Evolutionary conservation across 2,888 invertebrate genomes (phyloP), one percentile per base, ranked within the genome.

Genomic region (Arge pagana): DNA sequence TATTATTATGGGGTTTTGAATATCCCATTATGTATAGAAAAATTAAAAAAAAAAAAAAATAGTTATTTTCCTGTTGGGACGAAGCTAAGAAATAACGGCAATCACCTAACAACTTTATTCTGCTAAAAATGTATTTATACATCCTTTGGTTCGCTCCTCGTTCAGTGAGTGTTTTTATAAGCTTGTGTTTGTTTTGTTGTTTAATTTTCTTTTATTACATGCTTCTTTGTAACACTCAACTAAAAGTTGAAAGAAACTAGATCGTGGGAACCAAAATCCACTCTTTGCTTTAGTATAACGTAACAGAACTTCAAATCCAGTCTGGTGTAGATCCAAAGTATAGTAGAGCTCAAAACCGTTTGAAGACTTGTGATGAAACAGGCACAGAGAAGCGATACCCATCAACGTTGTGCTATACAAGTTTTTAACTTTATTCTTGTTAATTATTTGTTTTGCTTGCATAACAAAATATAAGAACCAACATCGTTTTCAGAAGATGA

Each of bases 21-120:
- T 23, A 51, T 16, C 43, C 42, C 35, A 52, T 50, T 35, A 37
- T 42, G 10, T 18, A 28, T 50, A 26, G 43, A 57, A 60, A 60
- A 55, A 61, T 40, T 10, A 35, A 7, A 7, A 15, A 35, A 63
- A 68, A 72, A 71, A 70, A 74, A 76, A 72, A 72, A 70, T 51
- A 68, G 71, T 62, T 60, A 65, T 73, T n/a, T n/a, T n/a, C n/a
- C n/a, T n/a, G n/a, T n/a, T n/a, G n/a, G n/a, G n/a, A n/a, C n/a
- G n/a, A n/a, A n/a, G n/a, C n/a, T n/a, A 45, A 33, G 31, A 33
- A 35, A 10, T 35, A 35, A 33, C 21, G 21, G 26, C 3, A 35
- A 35, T n/a, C 24, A 23, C 45, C 45, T 45, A 33, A 45, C 33
- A 45, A 45, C 45, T 45, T 45, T 45, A 45, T 45, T 45, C 45